phyloP scores from a whole-genome alignment of 1,140 invertebrate species.

The Wasmannia auropunctata region DNA sequence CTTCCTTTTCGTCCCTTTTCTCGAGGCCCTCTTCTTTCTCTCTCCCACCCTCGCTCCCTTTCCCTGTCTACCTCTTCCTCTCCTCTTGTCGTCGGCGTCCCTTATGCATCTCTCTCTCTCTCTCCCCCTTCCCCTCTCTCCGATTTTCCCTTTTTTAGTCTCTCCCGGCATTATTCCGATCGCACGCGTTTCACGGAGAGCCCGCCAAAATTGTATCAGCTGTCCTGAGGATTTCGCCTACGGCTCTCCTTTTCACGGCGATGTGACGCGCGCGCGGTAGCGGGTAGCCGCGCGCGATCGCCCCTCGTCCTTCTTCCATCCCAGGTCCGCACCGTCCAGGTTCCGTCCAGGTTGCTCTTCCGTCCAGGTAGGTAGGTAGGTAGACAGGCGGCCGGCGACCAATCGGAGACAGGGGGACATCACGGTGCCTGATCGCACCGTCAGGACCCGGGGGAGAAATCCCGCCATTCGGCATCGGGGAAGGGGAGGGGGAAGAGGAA shows the following conservation, averaged over 20 bases:
- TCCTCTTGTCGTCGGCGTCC: constrained; percentile 29
- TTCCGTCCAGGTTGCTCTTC: constrained; percentile 10
- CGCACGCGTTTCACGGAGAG: constrained; percentile 62
- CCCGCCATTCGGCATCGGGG: neutral
- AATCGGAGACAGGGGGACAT: constrained; percentile 15
- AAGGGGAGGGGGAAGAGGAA: neutral
- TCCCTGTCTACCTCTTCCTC: constrained; percentile 31
- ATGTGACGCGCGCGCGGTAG: no score
- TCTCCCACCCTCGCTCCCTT: neutral
- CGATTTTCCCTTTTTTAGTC: constrained; percentile 56
- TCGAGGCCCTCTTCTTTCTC: constrained; percentile 1
- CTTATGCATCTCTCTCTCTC: constrained; percentile 29
- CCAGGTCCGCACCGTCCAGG: constrained; percentile 17
- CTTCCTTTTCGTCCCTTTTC: constrained; percentile 63
- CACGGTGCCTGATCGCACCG: neutral
- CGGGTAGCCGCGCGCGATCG: constrained; percentile 63
- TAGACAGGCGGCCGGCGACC: constrained; percentile 19
- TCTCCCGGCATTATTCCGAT: constrained; percentile 40
- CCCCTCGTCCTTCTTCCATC: constrained; percentile 67
- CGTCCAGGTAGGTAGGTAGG: constrained; percentile 13
- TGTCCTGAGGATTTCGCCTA: constrained; percentile 79
- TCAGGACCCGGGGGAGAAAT: constrained; percentile 11
- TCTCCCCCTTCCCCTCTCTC: constrained; percentile 5
- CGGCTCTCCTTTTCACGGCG: constrained; percentile 59
- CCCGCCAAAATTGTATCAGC: constrained; percentile 85